Percentiles rank a stretch among this genome's conserved stretches.
phyloP scores from a whole-genome alignment of 2,888 invertebrate genomes.

The Lordiphosa fenestrarum region DNA sequence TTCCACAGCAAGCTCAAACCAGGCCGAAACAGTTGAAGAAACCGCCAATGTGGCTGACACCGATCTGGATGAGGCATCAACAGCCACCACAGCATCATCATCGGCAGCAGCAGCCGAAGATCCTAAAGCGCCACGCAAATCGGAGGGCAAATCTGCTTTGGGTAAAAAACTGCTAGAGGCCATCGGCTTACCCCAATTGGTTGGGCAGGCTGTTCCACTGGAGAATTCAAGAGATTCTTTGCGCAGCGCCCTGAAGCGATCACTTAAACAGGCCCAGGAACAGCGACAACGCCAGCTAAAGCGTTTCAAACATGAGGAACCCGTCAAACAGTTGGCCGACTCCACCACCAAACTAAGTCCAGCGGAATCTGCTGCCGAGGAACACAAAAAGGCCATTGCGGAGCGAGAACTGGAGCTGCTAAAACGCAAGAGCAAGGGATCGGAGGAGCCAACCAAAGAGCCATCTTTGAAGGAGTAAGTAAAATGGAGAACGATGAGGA shows the following conservation, averaged over 20 bases:
- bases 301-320: conserved; percentile 64
- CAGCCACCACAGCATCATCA: no score
- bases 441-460: conserved; percentile 5
- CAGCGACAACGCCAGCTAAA: conserved; percentile 64
- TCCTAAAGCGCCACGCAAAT: conserved; percentile 36
- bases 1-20: no score
- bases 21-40: neutral
- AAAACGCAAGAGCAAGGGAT: conserved; percentile 49
- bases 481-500: neutral
- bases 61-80: conserved; percentile 1
- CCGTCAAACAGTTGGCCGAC: conserved; percentile 74
- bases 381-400: conserved; percentile 63
- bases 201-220: conserved; percentile 31
- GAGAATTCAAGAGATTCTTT: conserved; percentile 64
- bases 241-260: conserved; percentile 71
- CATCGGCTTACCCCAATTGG: conserved; percentile 68
- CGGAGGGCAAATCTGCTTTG: conserved; percentile 57
- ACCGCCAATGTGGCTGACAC: neutral
- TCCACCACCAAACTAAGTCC: conserved; percentile 72
- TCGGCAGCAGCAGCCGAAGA: no score
- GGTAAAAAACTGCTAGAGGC: conserved; percentile 76
- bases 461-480: conserved; percentile 48
- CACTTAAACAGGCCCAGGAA: conserved; percentile 73
- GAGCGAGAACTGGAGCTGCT: conserved; percentile 60
- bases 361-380: conserved; percentile 52